A percentile compares a stretch with the other conserved stretches of the same genome.
These are phyloP conservation scores for Amia ocellicauda DNA, from an alignment of 2,113 vertebrate genomes.

Conservation along the genomic window DNA sequence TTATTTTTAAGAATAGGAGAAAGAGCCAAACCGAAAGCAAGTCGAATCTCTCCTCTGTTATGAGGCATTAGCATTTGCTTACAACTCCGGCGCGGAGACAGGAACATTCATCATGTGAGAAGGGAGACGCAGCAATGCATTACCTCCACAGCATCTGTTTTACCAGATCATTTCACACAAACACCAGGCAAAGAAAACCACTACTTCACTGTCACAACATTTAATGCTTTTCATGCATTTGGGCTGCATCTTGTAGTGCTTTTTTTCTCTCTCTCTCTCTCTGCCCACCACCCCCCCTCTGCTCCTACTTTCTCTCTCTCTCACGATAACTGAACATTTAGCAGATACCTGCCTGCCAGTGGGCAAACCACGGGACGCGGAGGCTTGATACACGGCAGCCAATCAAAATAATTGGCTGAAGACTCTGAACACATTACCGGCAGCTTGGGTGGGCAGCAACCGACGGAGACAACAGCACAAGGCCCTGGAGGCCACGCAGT, in stretches of 20 bases:
- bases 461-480: conserved; percentile 26
- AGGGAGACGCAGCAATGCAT: conserved; percentile 55
- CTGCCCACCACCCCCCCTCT: background rate
- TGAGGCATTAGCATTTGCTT: conserved; percentile 56
- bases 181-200: conserved; percentile 52
- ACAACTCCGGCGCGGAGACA: conserved; percentile 47
- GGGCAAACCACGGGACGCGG: conserved; percentile 12
- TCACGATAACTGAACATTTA: conserved; percentile 33
- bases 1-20: background rate
- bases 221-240: conserved; percentile 47
- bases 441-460: conserved; percentile 27
- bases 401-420: conserved; percentile 39
- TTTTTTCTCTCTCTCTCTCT: conserved; percentile 1
- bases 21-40: conserved; percentile 1
- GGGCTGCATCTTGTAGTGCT: conserved; percentile 21
- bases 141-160: conserved; percentile 65
- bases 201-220: conserved; percentile 63
- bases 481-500: conserved; percentile 52
- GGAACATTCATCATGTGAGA: conserved; percentile 69
- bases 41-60: conserved; percentile 38
- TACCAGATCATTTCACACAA: conserved; percentile 73
- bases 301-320: background rate
- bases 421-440: conserved; percentile 35
- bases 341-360: conserved; percentile 38
- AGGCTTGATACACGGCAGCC: conserved; percentile 27